phyloP scores from a whole-genome alignment of 2,888 invertebrate species.

The Tolmerus cingulatus region DNA sequence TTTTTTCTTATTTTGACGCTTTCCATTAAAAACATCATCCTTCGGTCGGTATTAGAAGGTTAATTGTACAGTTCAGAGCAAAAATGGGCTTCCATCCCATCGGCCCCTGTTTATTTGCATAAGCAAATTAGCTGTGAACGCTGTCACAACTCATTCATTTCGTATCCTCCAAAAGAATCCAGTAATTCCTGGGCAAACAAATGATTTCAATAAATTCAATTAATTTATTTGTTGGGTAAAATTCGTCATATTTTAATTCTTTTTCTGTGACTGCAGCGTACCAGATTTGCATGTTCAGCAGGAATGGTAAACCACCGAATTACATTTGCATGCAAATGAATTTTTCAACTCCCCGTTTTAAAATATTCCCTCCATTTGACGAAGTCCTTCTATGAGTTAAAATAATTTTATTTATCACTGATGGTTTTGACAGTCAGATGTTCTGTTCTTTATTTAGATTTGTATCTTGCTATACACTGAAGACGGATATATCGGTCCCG shows the following conservation, averaged over 20 bases:
- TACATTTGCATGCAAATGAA: constrained; percentile 27
- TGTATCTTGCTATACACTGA: not conserved
- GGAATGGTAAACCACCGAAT: not conserved
- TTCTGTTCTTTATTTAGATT: not conserved
- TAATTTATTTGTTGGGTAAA: constrained; percentile 30
- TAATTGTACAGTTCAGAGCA: not conserved
- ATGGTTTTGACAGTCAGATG: not conserved
- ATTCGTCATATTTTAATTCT: constrained; percentile 25
- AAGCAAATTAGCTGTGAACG: constrained; percentile 8
- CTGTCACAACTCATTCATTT: not conserved
- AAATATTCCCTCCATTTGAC: not conserved
- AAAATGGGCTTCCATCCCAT: not conserved
- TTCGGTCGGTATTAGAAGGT: not conserved
- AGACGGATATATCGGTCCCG: not conserved
- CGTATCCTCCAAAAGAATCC: not conserved
- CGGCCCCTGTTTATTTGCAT: constrained; percentile 21
- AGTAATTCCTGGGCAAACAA: constrained; percentile 31
- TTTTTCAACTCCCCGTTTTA: not conserved
- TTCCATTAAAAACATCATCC: not conserved
- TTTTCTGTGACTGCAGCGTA: not conserved
- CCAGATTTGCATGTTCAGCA: not conserved
- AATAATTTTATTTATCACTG: not conserved
- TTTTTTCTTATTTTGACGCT: not conserved
- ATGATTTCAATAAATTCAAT: constrained; percentile 23
- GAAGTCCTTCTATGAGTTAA: not conserved